phyloP scores from a whole-genome alignment of 2,888 invertebrate species.

The Drosophila kambysellisi region DNA sequence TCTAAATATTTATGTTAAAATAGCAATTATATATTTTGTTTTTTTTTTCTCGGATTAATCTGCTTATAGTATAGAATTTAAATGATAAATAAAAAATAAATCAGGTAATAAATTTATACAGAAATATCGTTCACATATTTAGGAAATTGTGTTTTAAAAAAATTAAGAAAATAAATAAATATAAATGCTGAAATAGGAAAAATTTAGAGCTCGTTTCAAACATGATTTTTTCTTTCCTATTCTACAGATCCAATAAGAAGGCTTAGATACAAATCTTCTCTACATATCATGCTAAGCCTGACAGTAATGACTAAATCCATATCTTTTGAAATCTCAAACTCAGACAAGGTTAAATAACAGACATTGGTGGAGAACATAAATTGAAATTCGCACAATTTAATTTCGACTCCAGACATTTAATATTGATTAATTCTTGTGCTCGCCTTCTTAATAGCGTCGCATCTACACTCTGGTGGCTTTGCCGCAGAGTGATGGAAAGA shows the following conservation, averaged over 20 bases:
- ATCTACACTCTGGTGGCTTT: constrained; percentile 22
- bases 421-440: constrained; percentile 70
- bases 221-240: not conserved
- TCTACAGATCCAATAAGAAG: not conserved
- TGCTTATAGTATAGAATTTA: not conserved
- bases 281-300: not conserved
- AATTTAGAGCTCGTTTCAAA: too few relatives aligned
- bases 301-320: constrained; percentile 1
- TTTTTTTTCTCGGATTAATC: not conserved
- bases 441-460: constrained; percentile 61
- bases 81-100: too few relatives aligned
- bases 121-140: not conserved
- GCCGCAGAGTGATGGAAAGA: constrained; percentile 58
- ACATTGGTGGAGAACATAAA: constrained; percentile 37
- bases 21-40: not conserved
- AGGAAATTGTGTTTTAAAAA: not conserved
- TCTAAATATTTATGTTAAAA: not conserved
- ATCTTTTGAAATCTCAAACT: constrained; percentile 5
- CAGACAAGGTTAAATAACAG: constrained; percentile 34
- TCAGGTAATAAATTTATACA: not conserved
- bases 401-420: constrained; percentile 65
- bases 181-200: not conserved
- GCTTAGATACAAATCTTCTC: not conserved
- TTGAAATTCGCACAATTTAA: constrained; percentile 62
- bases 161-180: not conserved